Conservation (phyloP, 2,797 vertebrate species). For the Gymnothorax javanicus region DNA sequence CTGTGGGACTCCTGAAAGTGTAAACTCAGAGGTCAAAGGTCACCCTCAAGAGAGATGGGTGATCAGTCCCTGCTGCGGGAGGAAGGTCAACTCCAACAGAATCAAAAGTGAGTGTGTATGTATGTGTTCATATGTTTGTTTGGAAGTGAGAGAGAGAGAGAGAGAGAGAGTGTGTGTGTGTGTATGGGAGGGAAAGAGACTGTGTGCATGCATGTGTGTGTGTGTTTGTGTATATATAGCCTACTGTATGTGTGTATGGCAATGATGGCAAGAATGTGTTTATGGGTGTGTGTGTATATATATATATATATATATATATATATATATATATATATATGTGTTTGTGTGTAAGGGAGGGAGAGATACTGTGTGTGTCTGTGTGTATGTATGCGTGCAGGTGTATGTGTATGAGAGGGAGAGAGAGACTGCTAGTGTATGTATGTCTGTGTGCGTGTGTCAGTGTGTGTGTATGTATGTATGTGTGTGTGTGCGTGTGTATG, state of each 20-base stretch:
- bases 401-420: neutral
- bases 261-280: neutral
- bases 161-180: neutral
- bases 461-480: too few relatives aligned
- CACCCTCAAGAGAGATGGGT: neutral
- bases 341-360: too few relatives aligned
- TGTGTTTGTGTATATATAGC: too few relatives aligned
- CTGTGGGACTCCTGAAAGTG: constrained; percentile 32
- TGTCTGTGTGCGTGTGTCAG: too few relatives aligned
- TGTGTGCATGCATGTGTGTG: neutral
- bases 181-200: too few relatives aligned
- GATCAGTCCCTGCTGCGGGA: neutral
- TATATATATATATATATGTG: neutral
- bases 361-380: neutral
- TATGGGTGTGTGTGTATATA: constrained; percentile 7
- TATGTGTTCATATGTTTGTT: neutral
- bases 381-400: neutral
- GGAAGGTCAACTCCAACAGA: constrained; percentile 11
- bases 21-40: constrained; percentile 27
- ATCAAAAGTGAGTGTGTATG: constrained; percentile 27
- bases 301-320: neutral
- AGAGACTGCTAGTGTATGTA: too few relatives aligned
- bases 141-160: neutral
- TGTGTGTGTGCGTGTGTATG: too few relatives aligned
- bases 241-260: too few relatives aligned